Conservation (phyloP, 2,113 vertebrate species). For the Aspiorhynchus laticeps region DNA sequence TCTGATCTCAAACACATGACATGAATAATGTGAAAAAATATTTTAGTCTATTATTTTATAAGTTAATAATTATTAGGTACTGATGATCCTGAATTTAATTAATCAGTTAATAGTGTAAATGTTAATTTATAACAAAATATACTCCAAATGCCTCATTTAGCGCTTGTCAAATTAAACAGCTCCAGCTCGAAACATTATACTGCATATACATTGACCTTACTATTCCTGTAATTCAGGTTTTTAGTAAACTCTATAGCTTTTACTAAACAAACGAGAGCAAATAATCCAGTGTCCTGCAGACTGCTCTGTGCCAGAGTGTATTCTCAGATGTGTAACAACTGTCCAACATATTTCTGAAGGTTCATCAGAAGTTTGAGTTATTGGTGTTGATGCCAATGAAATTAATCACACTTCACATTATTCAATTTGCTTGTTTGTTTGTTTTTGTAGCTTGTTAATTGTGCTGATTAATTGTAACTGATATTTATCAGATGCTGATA, state of each 20-base stretch:
- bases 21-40: no score
- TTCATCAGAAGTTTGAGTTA: not conserved
- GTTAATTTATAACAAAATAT: no score
- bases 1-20: no score
- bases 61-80: no score
- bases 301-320: not conserved
- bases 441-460: not conserved
- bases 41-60: no score
- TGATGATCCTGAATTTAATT: no score
- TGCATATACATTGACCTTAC: not conserved
- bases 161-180: no score
- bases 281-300: not conserved
- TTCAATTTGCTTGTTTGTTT: not conserved
- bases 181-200: no score
- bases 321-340: not conserved
- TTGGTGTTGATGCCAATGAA: not conserved
- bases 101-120: no score
- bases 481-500: not conserved
- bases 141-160: no score
- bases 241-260: not conserved
- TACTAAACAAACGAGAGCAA: not conserved
- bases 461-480: not conserved
- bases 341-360: not conserved
- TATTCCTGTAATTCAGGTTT: not conserved
- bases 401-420: not conserved